Evolutionary conservation across 2,797 vertebrate genomes (phyloP), one percentile per base, ranked within the genome.

Genomic region (Enteromius anoplus): DNA sequence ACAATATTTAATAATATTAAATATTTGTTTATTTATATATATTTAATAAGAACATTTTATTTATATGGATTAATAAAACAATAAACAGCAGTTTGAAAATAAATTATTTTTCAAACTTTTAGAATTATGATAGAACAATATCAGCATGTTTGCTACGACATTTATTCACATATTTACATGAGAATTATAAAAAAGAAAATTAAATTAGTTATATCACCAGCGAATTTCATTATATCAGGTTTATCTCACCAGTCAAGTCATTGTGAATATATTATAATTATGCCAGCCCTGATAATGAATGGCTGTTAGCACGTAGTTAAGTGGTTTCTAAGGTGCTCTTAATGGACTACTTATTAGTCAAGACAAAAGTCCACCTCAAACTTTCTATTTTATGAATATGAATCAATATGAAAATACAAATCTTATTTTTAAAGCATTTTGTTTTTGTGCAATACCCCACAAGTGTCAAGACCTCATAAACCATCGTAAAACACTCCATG

Each of bases 381-480:
- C 26, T 32, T 72, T 32, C 15, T 19, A 19, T 51, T 51, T 51
- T 72, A 47, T 32, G 15, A 32, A 19, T 26, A 26, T 0, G 4
- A 32, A 40, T 32, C 2, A 49, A 51, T 78, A 12, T 66, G 7
- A 66, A 78, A 66, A 51, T 51, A 37, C 5, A 3, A 64, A 6
- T 76, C 21, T 23, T 70, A 12, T 58, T 55, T 53, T 34, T n/a
- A 60, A 75, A 19, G 21, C 8, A 34, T 1, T 68, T 40, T 15
- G 14, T 10, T 58, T 60, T 19, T 29, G 45, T 0, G 11, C 34
- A 64, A 77, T 40, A 62, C n/a, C 37, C 19, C 34, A 76, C 12
- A 76, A 76, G 37, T 45, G 53, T 42, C n/a, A 29, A 62, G n/a
- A 29, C 14, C n/a, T 29, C 34, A 55, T 21, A 75, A 75, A 75